phyloP scores from a whole-genome alignment of 2,797 vertebrate genomes.

The Falco novaeseelandiae region DNA sequence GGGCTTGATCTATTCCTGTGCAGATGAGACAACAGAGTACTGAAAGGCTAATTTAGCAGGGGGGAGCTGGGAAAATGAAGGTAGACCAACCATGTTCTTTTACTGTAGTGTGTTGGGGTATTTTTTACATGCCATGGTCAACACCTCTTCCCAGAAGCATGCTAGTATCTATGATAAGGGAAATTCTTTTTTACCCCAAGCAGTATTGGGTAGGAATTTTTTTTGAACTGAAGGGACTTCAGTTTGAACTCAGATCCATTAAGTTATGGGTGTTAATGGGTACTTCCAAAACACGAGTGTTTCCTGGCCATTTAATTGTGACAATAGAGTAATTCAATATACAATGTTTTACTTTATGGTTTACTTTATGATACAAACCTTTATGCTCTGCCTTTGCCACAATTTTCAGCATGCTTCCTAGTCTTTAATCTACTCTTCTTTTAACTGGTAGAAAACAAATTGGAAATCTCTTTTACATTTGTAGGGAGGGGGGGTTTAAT shows the following conservation, averaged over 20 bases:
- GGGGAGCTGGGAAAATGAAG: not conserved
- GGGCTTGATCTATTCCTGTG: not conserved
- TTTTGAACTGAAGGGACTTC: not conserved
- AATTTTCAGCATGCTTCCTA: not conserved
- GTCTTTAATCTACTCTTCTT: not conserved
- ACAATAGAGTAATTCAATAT: not conserved
- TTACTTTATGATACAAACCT: not conserved
- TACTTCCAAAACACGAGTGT: not conserved
- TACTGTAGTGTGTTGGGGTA: not conserved
- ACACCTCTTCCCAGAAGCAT: not conserved
- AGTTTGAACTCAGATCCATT: not conserved
- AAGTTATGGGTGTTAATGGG: not conserved
- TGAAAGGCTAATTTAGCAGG: not conserved
- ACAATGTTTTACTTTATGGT: not conserved
- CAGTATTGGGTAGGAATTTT: not conserved
- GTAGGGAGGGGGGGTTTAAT: not conserved
- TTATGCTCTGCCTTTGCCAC: not conserved
- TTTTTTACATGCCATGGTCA: not conserved
- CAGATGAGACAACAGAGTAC: fast-evolving
- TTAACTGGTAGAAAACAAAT: constrained; percentile 28
- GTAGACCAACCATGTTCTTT: not conserved
- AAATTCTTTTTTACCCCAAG: not conserved
- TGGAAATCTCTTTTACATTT: constrained; percentile 1
- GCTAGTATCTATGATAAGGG: not conserved
- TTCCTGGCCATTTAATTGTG: not conserved